Evolutionary conservation across 2,113 vertebrate species (phyloP), one percentile per base, ranked within the genome.

Genomic region (Passer montanus): DNA sequence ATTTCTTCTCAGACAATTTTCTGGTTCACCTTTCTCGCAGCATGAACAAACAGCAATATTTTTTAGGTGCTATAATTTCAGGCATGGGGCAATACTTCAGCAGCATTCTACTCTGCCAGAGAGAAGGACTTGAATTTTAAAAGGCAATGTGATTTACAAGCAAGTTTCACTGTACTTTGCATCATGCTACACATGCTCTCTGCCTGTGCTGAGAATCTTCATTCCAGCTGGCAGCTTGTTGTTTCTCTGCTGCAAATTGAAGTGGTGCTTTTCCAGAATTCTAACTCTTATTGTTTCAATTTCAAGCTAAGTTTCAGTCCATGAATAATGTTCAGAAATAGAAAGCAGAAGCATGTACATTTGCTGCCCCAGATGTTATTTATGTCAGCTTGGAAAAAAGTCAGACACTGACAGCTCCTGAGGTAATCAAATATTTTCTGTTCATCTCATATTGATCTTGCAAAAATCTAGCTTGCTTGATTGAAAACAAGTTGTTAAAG

Each of bases 341-440:
- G 80, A 88, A 86, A 80, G 15, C 59, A 85, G 23, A 56, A 78
- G 26, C 47, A 80, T 26, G 23, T 86, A 44, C 87, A 59, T 92
- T 92, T 94, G 52, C 68, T 84, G 86, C 33, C 86, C 60, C 30
- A 80, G 60, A 70, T 11, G 7, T 93, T 90, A 90, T 87, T 93
- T 93, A 47, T 84, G 44, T 58, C 76, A 88, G 47, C 59, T 90
- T 86, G 31, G 46, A 73, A 63, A 85, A 66, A 89, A 84, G 31
- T 10, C 69, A 67, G 47, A 70, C n/a, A 63, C 70, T 76, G 58
- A 68, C 53, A 90, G 67, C 49, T 93, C 31, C 55, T 66, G 67
- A 73, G 14, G 59, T 88, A 93, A 93, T 84, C 37, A 88, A 85
- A 77, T 76, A 62, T 95, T 77, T 94, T 91, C 78, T 94, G 75